Base-by-base conservation (phyloP, 2,797 vertebrate species). In the Notolabrus celidotus region DNA sequence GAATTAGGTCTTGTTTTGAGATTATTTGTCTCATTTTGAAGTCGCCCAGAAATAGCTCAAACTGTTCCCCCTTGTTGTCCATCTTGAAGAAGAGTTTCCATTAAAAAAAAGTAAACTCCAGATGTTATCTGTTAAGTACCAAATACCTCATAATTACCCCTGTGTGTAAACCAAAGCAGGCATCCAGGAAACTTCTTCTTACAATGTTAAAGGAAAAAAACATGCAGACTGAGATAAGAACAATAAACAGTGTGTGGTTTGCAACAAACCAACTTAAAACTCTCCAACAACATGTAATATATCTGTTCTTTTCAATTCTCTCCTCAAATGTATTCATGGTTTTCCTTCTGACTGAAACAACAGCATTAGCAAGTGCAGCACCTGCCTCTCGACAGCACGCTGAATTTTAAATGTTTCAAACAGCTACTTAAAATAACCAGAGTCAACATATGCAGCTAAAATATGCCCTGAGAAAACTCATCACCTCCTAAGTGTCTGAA, bases 401-500 rank as follows among this genome's bases (percentile, higher is more conserved):
- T 76, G 69, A 80, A 60, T 74, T 72, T 80, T 5, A 87, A 74
- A 75, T 73, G 50, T 83, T 79, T 73, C 56, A 74, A 89, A 78
- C 78, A 75, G 78, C 76, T 67, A 43, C 85, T 81, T 79, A 83
- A 91, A 89, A 89, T 87, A 92, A 89, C 87, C 87, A 89, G 31
- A 86, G 82, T 55, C 63, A 85, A 83, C 70, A 78, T 86, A 78
- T 76, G 77, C 75, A 83, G 91, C 75, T 86, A 77, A 84, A 88
- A 86, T 90, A 88, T 88, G 85, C 84, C 85, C 86, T 57, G 85
- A 85, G 89, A 87, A 90, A 89, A 75, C 79, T 81, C 84, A 82
- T 80, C 86, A 73, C 88, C 88, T 76, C 68, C 73, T 55, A 62
- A 74, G 84, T 83, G 80, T 86, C 46, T 63, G 47, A 52, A 25